phyloP scores from a whole-genome alignment of 2,888 invertebrate genomes.

The Sicus ferrugineus region DNA sequence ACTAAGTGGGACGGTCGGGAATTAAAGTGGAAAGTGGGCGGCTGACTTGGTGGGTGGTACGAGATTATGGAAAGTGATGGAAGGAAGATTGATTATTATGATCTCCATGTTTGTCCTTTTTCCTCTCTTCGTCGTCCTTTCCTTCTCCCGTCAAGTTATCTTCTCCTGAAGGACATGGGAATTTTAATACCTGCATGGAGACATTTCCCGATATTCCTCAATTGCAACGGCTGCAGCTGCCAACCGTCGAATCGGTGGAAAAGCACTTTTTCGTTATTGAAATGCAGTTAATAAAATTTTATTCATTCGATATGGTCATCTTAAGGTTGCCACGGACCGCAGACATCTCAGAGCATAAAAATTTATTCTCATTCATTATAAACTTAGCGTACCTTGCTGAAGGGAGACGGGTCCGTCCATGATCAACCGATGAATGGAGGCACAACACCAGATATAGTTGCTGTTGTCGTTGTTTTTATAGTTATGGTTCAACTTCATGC shows the following conservation, averaged over 20 bases:
- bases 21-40: background rate
- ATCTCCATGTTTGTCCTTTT: background rate
- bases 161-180: background rate
- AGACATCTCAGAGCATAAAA: no score
- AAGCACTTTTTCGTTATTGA: constrained; percentile 4
- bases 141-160: background rate
- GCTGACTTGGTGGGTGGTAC: background rate
- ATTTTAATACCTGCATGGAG: background rate
- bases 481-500: background rate
- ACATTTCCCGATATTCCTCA: background rate
- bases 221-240: background rate
- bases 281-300: constrained; percentile 27
- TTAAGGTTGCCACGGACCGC: background rate
- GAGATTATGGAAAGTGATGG: no score
- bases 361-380: no score
- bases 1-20: background rate
- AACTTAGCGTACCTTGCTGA: background rate
- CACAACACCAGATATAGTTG: background rate
- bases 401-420: background rate
- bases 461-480: background rate
- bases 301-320: constrained; percentile 19
- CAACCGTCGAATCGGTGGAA: background rate
- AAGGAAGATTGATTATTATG: background rate
- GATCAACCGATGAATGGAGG: background rate
- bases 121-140: background rate